Base-by-base conservation (phyloP, 2,888 invertebrate species). In the Ectropis crepuscularia region DNA sequence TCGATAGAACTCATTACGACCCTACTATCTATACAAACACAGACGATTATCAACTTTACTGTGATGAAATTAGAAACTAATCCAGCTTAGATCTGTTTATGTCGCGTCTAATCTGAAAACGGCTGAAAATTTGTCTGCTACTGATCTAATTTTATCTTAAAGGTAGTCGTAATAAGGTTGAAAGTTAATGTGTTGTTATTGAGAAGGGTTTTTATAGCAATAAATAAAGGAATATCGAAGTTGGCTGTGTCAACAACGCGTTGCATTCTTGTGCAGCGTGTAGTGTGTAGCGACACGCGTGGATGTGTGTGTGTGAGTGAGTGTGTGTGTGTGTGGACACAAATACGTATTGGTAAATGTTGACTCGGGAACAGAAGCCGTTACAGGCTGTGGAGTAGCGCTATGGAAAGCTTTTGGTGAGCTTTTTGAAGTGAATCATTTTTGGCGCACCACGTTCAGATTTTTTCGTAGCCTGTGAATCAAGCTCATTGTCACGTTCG, bases 191-290 rank as follows among this genome's bases (percentile, higher is more conserved):
- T 70, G 6, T 5, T 38, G 51, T 37, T 12, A 61, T 67, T 16
- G 70, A 68, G 78, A 86, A 86, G 84, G 87, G 90, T 88, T 91
- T 91, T 91, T 90, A 90, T 90, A 89, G 90, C 83, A 88, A 91
- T 92, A 92, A 92, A 92, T 92, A 92, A 92, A 92, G 90, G 90
- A 92, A 90, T 91, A 92, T 91, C 90, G 91, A 90, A 90, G 91
- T 88, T 90, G 89, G 87, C 85, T 90, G 92, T 92, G 92, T 92
- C 92, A 92, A 92, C 92, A 92, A 89, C 90, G 89, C 88, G 85
- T 87, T 91, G 92, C 92, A 92, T 92, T 92, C 92, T 92, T 92
- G 90, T 87, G 89, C 88, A 87, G 83, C 43, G 61, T 65, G 64
- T 67, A 67, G 57, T 81, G 87, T 87, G 85, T 86, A 37, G 81